Conservation (phyloP, 2,113 vertebrate genomes). For the Indicator indicator region DNA sequence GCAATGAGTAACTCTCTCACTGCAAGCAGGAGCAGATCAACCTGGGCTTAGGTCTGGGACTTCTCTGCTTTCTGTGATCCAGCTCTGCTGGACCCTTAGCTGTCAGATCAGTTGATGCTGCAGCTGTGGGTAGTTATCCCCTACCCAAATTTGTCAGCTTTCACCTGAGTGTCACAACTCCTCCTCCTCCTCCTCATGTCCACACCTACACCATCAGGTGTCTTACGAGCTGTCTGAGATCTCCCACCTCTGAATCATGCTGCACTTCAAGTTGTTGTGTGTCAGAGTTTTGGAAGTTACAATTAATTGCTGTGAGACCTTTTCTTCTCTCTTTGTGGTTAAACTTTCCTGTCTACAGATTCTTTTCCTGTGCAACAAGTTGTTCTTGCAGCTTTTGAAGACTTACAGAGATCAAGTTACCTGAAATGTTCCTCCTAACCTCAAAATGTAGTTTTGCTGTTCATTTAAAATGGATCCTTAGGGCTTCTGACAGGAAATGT, state of each 20-base stretch:
- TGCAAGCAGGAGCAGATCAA: neutral
- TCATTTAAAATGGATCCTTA: too few relatives aligned
- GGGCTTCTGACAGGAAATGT: too few relatives aligned
- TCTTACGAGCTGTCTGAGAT: neutral
- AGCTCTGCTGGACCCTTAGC: neutral
- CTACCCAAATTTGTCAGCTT: neutral
- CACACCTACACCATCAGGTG: neutral
- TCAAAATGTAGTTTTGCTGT: too few relatives aligned
- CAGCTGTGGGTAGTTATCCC: neutral
- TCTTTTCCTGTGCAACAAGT: too few relatives aligned
- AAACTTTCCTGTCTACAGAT: neutral
- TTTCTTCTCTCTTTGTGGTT: neutral
- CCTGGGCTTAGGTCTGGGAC: neutral
- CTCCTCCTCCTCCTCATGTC: neutral
- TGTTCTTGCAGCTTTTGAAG: too few relatives aligned
- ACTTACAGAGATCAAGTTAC: too few relatives aligned
- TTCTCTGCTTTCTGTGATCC: neutral
- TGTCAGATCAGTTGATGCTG: neutral
- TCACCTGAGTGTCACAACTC: neutral
- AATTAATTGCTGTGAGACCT: neutral
- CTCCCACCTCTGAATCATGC: neutral
- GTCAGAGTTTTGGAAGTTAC: neutral
- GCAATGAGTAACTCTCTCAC: neutral
- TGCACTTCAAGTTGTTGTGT: neutral
- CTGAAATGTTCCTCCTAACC: too few relatives aligned